Evolutionary conservation across 2,113 vertebrate species (phyloP).

Genomic region (Rousettus leschenaultii): DNA sequence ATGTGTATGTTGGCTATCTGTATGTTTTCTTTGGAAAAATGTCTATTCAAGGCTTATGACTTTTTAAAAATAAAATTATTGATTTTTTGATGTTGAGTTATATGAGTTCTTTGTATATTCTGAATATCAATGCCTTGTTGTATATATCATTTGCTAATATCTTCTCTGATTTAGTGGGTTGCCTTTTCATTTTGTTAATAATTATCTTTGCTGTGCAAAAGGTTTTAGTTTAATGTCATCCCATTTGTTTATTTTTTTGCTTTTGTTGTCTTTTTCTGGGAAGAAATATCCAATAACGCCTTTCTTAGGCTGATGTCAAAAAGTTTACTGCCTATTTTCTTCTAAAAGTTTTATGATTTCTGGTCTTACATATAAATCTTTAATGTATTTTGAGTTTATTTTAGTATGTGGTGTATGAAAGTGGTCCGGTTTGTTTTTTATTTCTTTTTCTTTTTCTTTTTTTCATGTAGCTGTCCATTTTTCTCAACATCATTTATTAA

Average conservation of each 20-base stretch:
- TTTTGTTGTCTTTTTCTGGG: neutral
- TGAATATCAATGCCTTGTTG: neutral
- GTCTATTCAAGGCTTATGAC: neutral
- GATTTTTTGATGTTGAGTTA: neutral
- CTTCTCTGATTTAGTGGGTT: neutral
- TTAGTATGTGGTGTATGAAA: neutral
- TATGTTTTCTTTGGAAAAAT: neutral
- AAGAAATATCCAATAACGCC: neutral
- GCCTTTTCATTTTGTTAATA: neutral
- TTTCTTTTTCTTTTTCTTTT: too few relatives aligned
- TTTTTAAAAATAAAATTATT: neutral
- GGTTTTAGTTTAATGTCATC: neutral
- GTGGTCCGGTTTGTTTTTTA: neutral
- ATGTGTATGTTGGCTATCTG: neutral
- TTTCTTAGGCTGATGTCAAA: neutral
- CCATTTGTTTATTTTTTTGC: neutral
- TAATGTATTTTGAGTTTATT: neutral
- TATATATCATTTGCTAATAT: neutral
- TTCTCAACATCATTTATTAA: neutral
- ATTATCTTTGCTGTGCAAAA: neutral
- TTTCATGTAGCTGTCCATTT: neutral
- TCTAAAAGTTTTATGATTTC: neutral
- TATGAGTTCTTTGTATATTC: neutral
- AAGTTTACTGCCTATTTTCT: neutral
- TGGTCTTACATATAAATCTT: neutral